Conservation (phyloP, 2,113 vertebrate species). For the Vicugna pacos region DNA sequence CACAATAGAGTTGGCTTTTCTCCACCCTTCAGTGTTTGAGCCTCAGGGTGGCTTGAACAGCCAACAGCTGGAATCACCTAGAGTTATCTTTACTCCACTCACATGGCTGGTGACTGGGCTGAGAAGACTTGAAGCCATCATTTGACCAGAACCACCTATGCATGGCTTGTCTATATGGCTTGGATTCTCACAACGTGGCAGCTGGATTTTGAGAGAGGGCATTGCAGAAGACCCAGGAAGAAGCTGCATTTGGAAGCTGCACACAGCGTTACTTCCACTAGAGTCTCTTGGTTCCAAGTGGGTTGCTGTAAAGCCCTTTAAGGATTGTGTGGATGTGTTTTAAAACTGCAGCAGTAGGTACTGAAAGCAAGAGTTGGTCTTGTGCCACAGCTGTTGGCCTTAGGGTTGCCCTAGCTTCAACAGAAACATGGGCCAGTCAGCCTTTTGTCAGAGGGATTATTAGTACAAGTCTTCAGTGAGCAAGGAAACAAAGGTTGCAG, state of each 20-base stretch:
- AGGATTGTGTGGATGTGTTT: neutral
- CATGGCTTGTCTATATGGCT: neutral
- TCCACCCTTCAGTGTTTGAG: neutral
- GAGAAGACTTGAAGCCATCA: neutral
- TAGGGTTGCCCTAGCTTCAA: neutral
- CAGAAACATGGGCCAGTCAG: neutral
- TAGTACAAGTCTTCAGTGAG: neutral
- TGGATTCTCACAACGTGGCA: neutral
- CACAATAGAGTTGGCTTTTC: neutral
- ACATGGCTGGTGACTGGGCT: neutral
- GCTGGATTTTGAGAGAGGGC: neutral
- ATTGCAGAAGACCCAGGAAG: neutral
- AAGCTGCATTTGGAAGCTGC: neutral
- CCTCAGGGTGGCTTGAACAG: neutral
- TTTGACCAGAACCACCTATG: neutral
- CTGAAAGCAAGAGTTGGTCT: neutral
- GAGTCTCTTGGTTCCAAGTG: neutral
- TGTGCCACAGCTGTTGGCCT: neutral
- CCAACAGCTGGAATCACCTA: neutral
- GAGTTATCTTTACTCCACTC: neutral
- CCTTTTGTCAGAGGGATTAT: neutral
- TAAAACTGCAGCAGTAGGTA: neutral
- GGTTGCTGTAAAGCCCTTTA: neutral
- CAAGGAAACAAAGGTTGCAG: neutral
- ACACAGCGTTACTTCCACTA: neutral